Base-by-base conservation (phyloP, 2,888 invertebrate species). In the Mimas tiliae region DNA sequence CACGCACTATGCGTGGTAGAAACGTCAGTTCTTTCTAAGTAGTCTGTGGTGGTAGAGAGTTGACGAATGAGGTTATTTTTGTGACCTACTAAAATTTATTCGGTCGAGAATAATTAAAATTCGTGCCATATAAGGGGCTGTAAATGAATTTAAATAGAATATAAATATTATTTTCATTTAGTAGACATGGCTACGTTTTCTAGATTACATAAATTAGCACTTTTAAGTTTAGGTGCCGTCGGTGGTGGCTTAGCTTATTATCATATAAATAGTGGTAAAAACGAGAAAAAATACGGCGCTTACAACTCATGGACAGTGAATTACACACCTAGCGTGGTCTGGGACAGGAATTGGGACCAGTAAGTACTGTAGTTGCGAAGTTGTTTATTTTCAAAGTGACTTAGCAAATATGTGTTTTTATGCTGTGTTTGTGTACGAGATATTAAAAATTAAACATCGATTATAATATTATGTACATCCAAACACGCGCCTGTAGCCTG, bases 341-440 rank as follows among this genome's bases (percentile, higher is more conserved):
- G 98, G 98, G 96, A 98, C 77, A 93, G 91, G 65, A 98, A 98
- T 89, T 98, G 98, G 98, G 98, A 98, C 86, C 96, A 95, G 96
- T 96, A 94, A 94, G 95, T 91, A 69, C 38, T 38, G 42, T 16
- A 16, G 48, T 45, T 52, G n/a, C 34, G 7, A 1, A 47, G 12
- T 12, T 65, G 38, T 33, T 65, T 64, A 27, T 62, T 9, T 38
- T 34, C 21, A 53, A 38, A 50, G 34, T 65, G 53, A 66, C 62
- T 55, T 58, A 47, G 55, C 62, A 45, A 21, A 21, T 47, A 50
- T 27, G 16, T 14, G 33, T 34, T 34, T 48, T 63, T n/a, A 27
- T 12, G 16, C 38, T 12, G 34, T 8, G 11, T 52, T 7, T 33
- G 47, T 62, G 21, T 47, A 62, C 11, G n/a, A n/a, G n/a, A 62